Evolutionary conservation across 1,140 invertebrate species (phyloP), one percentile per base, ranked within the genome.

Genomic region (Bactericera cockerelli): DNA sequence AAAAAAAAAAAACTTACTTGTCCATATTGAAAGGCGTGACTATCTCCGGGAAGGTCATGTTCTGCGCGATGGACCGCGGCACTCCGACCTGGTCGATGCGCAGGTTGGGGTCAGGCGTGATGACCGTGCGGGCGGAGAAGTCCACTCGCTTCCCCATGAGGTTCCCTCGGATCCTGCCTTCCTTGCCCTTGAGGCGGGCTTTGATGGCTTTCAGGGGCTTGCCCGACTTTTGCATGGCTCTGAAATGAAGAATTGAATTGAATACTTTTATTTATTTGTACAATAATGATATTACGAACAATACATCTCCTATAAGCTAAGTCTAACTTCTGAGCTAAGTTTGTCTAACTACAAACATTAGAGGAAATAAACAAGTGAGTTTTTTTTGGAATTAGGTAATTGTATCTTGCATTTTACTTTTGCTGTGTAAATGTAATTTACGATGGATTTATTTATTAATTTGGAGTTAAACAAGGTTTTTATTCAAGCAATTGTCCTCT

Each of bases 81-180:
- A 99, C 94, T 54, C 97, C 97, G 38, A 99, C 95, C 78, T 97
- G 96, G 74, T 99, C 93, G 68, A 99, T 98, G 61, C 92, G 80
- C 31, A 99, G 75, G 76, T 99, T 99, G 0, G 97, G 97, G 82
- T 99, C 97, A 0, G 97, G 95, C 8, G 96, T 99, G 69, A 99
- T 99, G 63, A 99, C 97, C 68, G 96, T 99, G 73, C 97, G 83
- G 6, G 94, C 97, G 0, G 95, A 99, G 69, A 99, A 99, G 68
- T 99, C 97, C 0, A 99, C 97, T 77, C 97, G 91, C 72, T 99
- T 99, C 60, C 97, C 97, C 96, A 99, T 99, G 64, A 99, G 79
- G 71, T 99, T 99, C 66, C 96, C 96, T 73, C 97, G 77, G 67
- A 99, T 98, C 67, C 97, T 77, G 0, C 97, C 97, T 83, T 99